Percentiles rank a stretch among this genome's conserved stretches.
phyloP scores from a whole-genome alignment of 1,140 invertebrate species.

The Andricus grossulariae region DNA sequence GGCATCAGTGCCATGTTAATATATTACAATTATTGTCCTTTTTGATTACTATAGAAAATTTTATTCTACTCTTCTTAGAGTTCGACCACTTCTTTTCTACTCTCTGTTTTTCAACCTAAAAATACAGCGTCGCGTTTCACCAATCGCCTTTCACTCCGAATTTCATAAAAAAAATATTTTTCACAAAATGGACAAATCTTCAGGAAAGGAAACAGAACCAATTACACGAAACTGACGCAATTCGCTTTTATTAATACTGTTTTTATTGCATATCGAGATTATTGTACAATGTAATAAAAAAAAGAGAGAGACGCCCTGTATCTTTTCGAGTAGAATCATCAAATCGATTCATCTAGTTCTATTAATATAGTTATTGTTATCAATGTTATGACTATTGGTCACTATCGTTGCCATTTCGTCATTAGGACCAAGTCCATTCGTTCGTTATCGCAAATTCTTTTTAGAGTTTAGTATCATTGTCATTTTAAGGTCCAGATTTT shows the following conservation, averaged over 20 bases:
- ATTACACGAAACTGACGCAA: not conserved
- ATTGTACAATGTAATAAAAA: slow-evolving; percentile 1
- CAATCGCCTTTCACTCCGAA: not conserved
- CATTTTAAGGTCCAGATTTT: too few species aligned
- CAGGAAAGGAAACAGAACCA: slow-evolving; percentile 10
- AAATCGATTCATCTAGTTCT: slow-evolving; percentile 10
- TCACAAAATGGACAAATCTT: not conserved
- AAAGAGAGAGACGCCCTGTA: not conserved
- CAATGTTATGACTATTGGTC: slow-evolving; percentile 51
- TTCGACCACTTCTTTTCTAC: slow-evolving; percentile 12
- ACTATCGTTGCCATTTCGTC: slow-evolving; percentile 42
- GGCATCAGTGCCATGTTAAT: slow-evolving; percentile 10
- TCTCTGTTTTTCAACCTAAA: slow-evolving; percentile 12
- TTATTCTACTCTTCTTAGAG: slow-evolving; percentile 15
- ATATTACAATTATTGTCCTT: not conserved
- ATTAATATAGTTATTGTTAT: slow-evolving; percentile 43
- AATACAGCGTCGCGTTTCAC: not conserved
- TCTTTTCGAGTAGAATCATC: slow-evolving; percentile 6
- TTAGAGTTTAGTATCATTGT: slow-evolving; percentile 7
- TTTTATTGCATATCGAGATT: slow-evolving; percentile 19
- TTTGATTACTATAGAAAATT: not conserved
- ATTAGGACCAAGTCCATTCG: not conserved
- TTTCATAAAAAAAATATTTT: slow-evolving; percentile 14
- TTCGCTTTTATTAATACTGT: not conserved
- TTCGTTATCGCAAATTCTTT: slow-evolving; percentile 14